phyloP scores from a whole-genome alignment of 2,797 vertebrate species.

The Protonibea diacanthus region DNA sequence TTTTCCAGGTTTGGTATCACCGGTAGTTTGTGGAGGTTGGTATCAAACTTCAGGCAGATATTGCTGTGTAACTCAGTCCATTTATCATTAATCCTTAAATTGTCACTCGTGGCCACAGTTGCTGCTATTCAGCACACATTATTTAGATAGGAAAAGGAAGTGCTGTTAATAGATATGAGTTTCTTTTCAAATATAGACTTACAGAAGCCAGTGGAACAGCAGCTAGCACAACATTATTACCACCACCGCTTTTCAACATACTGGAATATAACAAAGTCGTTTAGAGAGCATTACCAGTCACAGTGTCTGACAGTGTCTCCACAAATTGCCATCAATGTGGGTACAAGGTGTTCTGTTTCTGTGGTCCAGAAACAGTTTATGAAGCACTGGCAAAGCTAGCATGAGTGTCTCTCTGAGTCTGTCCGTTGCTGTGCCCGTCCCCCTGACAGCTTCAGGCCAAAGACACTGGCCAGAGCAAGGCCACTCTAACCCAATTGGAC shows the following conservation, averaged over 20 bases:
- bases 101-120: neutral
- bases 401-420: constrained; percentile 46
- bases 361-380: constrained; percentile 53
- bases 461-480: constrained; percentile 78
- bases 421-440: constrained; percentile 42
- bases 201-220: neutral
- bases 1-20: neutral
- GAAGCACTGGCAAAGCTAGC: constrained; percentile 51
- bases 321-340: constrained; percentile 40
- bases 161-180: neutral
- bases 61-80: neutral
- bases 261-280: neutral
- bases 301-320: constrained; percentile 17
- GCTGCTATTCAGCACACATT: neutral
- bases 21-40: neutral
- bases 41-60: neutral
- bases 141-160: neutral
- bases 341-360: constrained; percentile 47
- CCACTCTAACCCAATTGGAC: constrained; percentile 85
- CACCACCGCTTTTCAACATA: neutral
- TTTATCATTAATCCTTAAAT: neutral
- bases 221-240: neutral
- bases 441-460: constrained; percentile 71
- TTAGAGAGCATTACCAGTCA: constrained; percentile 2
- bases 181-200: neutral